phyloP scores from a whole-genome alignment of 1,140 invertebrate species.

The Anoplolepis gracilipes region DNA sequence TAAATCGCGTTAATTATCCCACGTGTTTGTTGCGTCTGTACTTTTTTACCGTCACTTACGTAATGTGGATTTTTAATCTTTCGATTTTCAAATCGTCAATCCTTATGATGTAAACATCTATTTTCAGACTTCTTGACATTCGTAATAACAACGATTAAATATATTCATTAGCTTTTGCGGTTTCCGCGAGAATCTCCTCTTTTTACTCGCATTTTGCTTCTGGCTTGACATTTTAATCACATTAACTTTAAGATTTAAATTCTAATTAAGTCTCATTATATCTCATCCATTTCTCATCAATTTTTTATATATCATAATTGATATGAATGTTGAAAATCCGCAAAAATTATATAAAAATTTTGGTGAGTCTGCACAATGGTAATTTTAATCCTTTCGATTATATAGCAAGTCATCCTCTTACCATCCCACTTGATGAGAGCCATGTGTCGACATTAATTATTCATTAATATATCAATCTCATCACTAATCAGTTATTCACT shows the following conservation, averaged over 20 bases:
- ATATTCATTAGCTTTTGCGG: slow-evolving; percentile 8
- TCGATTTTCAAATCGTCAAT: slow-evolving; percentile 20
- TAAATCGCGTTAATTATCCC: slow-evolving; percentile 80
- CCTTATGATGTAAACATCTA: slow-evolving; percentile 5
- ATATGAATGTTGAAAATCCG: slow-evolving; percentile 42
- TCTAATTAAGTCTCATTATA: slow-evolving; percentile 21
- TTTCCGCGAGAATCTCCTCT: slow-evolving; percentile 6
- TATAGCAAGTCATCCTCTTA: not conserved
- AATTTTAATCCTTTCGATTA: slow-evolving; percentile 29
- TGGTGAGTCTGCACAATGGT: not conserved
- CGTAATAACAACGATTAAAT: slow-evolving; percentile 20
- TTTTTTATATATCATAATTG: slow-evolving; percentile 13
- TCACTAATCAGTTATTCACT: not conserved
- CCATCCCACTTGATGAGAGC: not conserved
- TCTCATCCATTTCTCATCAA: slow-evolving; percentile 25
- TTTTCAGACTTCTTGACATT: slow-evolving; percentile 17
- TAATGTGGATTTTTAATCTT: slow-evolving; percentile 35
- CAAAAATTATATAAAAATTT: slow-evolving; percentile 13
- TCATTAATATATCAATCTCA: not conserved
- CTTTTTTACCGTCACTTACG: slow-evolving; percentile 60
- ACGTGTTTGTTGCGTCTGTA: slow-evolving; percentile 66
- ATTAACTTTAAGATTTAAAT: slow-evolving; percentile 19
- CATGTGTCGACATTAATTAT: slow-evolving; percentile 23
- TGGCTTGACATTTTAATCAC: not conserved
- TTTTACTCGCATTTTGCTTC: slow-evolving; percentile 19